phyloP scores from a whole-genome alignment of 1,140 invertebrate species.

The Tetramorium alpestre region DNA sequence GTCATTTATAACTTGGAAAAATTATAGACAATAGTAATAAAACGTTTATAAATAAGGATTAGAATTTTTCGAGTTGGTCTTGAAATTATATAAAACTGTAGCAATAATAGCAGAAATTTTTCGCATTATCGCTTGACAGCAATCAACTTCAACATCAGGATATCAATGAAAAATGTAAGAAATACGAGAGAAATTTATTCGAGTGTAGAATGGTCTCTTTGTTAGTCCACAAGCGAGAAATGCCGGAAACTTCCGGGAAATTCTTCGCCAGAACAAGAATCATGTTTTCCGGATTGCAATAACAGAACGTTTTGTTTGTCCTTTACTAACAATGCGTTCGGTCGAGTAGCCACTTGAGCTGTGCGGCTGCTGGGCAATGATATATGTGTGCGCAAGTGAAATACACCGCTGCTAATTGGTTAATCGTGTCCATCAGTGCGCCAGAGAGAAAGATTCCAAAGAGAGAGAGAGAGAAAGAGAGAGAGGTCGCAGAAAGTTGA shows the following conservation, averaged over 20 bases:
- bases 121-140: background rate
- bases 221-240: background rate
- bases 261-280: background rate
- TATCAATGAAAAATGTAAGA: background rate
- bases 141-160: background rate
- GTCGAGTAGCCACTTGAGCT: constrained; percentile 18
- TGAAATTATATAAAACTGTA: background rate
- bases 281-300: constrained; percentile 45
- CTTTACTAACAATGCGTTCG: constrained; percentile 16
- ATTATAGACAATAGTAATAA: background rate
- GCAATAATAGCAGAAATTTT: background rate
- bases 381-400: constrained; percentile 58
- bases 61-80: background rate
- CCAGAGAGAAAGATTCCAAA: constrained; percentile 27
- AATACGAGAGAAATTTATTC: constrained; percentile 19
- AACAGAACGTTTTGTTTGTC: constrained; percentile 16
- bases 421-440: constrained; percentile 68
- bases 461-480: background rate
- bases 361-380: constrained; percentile 32
- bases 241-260: background rate
- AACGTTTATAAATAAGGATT: background rate
- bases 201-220: background rate
- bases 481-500: constrained; percentile 34
- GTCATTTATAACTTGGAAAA: background rate
- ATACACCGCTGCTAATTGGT: constrained; percentile 69